Percentiles rank a stretch among this genome's conserved stretches.
phyloP scores from a whole-genome alignment of 2,113 vertebrate species.

The Phaethornis superciliosus region DNA sequence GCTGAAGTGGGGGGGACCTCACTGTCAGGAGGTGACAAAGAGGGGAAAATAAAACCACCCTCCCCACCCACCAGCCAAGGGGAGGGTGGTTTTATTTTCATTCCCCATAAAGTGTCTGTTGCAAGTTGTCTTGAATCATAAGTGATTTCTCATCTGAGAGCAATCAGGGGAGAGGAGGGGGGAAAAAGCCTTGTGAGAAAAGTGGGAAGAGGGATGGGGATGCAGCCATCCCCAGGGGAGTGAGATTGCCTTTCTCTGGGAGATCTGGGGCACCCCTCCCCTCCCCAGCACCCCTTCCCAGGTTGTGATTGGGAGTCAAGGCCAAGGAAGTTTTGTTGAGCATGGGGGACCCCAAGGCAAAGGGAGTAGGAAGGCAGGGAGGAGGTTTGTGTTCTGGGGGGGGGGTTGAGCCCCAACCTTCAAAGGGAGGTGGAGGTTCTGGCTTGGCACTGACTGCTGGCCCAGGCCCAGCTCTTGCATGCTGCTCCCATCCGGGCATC shows the following conservation, averaged over 20 bases:
- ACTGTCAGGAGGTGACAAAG: no score
- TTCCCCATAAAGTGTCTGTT: neutral
- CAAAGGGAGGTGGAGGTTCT: neutral
- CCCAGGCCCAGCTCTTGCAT: neutral
- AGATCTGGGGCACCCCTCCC: neutral
- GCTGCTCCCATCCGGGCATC: neutral
- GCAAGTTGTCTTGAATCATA: neutral
- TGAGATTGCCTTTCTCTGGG: neutral
- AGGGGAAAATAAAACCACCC: no score
- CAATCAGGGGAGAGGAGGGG: neutral
- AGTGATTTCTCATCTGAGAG: neutral
- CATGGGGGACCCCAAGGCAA: neutral
- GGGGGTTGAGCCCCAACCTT: neutral
- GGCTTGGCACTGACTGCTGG: neutral
- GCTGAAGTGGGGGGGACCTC: neutral
- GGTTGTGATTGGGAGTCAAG: accelerated
- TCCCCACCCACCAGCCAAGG: no score
- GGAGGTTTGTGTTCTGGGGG: neutral
- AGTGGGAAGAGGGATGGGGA: neutral
- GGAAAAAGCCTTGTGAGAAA: neutral
- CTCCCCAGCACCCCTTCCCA: neutral
- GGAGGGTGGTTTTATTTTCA: neutral
- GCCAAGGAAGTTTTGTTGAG: accelerated
- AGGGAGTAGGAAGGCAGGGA: neutral
- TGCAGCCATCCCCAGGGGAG: accelerated